Base-by-base conservation (phyloP, 2,888 invertebrate species). In the Ormyrus nitidulus region DNA sequence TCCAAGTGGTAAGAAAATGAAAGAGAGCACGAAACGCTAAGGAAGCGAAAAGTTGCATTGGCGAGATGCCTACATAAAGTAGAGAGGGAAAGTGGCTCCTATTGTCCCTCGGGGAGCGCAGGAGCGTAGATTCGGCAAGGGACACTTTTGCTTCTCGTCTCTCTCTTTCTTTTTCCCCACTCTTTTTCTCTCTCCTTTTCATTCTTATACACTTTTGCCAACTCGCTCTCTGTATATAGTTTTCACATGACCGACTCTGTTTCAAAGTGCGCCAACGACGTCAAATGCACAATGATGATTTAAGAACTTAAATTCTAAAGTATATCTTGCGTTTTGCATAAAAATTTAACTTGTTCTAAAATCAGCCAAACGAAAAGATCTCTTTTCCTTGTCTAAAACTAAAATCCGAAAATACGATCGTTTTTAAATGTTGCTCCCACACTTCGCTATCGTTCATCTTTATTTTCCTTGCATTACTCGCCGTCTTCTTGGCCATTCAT, bases 51-150 rank as follows among this genome's bases (percentile, higher is more conserved):
- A 82, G 85, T 83, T 83, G 81, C 78, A 73, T 73, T 74, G 83
- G 64, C 56, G 53, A 8, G 70, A 77, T 66, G 79, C 73, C 79
- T 73, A 79, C 77, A 65, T 81, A 81, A 81, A 79, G 77, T 79
- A 61, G 64, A 81, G 82, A 85, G 85, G 86, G 86, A 86, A 86
- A 84, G 85, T 86, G 83, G 83, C 86, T 84, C 86, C 87, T 87
- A 89, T 89, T 87, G 87, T 87, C 84, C 89, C 89, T 80, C 74
- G 68, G 89, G 89, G 89, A 88, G 76, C 72, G 77, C 82, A 80
- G 68, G 80, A 74, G 83, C 56, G 81, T 77, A 77, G 74, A 77
- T 82, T 77, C 77, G 77, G 77, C 79, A 79, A 64, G 81, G 81
- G 81, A 80, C 79, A 82, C 77, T 81, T 79, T 73, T 34, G 34